A percentile compares a stretch with the other conserved stretches of the same genome.
Evolutionary conservation across 2,113 vertebrate species (phyloP).

Genomic region (Gymnobelideus leadbeateri): DNA sequence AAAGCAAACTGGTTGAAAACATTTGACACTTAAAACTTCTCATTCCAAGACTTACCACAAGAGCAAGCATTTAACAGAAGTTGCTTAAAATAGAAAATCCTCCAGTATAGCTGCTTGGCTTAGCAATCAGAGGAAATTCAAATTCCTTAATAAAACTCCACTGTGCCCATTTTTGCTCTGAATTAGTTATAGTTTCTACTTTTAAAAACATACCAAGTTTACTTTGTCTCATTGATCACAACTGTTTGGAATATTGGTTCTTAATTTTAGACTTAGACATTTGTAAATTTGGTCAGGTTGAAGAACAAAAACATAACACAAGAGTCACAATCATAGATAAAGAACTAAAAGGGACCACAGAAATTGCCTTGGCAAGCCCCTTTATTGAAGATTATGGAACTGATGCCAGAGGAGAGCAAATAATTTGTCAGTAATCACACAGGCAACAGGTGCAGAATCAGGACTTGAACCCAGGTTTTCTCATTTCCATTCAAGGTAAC

Average conservation of each 20-base stretch:
- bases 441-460: not conserved
- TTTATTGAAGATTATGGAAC: not conserved
- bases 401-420: not conserved
- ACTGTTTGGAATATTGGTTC: not conserved
- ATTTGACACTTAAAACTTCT: not conserved
- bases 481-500: not conserved
- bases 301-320: not conserved
- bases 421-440: not conserved
- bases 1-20: not conserved
- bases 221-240: not conserved
- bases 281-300: not conserved
- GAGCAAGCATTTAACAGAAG: not conserved
- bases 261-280: not conserved
- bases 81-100: not conserved
- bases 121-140: not conserved
- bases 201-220: not conserved
- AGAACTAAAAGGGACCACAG: not conserved
- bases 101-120: not conserved
- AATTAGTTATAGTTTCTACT: not conserved
- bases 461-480: not conserved
- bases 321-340: not conserved
- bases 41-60: not conserved
- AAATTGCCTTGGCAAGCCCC: not conserved
- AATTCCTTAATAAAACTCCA: not conserved
- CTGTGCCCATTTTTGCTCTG: not conserved